These are phyloP conservation scores for Cryptus armator DNA, from an alignment of 2,888 invertebrate genomes.

Conservation along the genomic window DNA sequence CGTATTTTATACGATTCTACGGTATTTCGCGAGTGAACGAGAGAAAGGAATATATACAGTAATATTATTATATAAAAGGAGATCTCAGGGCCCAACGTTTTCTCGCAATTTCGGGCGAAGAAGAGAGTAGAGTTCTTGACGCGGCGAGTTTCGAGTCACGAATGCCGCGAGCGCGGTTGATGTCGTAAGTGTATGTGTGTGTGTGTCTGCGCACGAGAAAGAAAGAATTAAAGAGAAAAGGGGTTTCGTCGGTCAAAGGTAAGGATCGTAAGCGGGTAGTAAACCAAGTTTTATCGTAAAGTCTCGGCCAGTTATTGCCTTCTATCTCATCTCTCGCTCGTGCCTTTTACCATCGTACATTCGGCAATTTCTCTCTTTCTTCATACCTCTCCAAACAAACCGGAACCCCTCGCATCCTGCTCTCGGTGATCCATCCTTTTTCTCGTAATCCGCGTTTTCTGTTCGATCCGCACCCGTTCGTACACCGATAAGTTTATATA, in stretches of 20 bases:
- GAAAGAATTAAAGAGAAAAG: constrained; percentile 49
- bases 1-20: constrained; percentile 19
- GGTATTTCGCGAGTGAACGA: constrained; percentile 34
- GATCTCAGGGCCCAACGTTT: constrained; percentile 28
- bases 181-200: background rate
- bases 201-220: constrained; percentile 15
- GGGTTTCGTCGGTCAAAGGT: constrained; percentile 63
- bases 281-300: constrained; percentile 78
- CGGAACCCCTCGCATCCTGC: constrained; percentile 41
- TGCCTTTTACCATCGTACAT: constrained; percentile 26
- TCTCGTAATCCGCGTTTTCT: constrained; percentile 57
- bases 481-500: background rate
- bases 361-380: constrained; percentile 23
- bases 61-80: background rate
- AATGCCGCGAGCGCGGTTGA: constrained; percentile 13
- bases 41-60: background rate
- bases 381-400: constrained; percentile 39
- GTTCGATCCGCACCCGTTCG: constrained; percentile 32
- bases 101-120: constrained; percentile 41
- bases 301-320: constrained; percentile 69
- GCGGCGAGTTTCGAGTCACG: constrained; percentile 35
- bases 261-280: constrained; percentile 70
- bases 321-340: constrained; percentile 43
- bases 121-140: constrained; percentile 38
- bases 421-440: constrained; percentile 56